Evolutionary conservation across 2,113 vertebrate genomes (phyloP), one percentile per base, ranked within the genome.

Genomic region (Pollachius pollachius): DNA sequence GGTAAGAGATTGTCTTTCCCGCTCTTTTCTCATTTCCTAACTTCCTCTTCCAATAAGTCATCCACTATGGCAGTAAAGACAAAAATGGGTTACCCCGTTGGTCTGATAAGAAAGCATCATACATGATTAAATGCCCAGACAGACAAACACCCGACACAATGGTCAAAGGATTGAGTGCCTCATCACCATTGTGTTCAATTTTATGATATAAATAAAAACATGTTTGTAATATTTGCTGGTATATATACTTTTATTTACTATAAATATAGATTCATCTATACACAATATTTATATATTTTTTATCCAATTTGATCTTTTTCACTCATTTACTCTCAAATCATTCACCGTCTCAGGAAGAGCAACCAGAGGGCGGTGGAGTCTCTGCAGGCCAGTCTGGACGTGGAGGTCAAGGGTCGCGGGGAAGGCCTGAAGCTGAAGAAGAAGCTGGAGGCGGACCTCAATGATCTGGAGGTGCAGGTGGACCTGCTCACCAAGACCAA

Each of bases 311-410:
- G 3, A 21, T 15, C n/a, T 5, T 48, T 19, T 16, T 11, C 41
- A 1, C 65, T 11, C 6, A 3, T 9, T 48, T 30, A 30, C 11
- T 11, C 64, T 18, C 15, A 5, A 7, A 15, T 71, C 18, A 5
- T 1, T 23, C 23, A 25, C 16, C 60, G 15, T 21, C 0, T 64
- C 72, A 94, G 92, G 59, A 94, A 94, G 79, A 81, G 79, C 76
- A 90, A 94, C 82, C 92, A 93, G 86, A 90, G 90, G 79, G 89
- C 87, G 7, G 13, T 92, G 34, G 92, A 94, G 74, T 90, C 92
- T 11, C 68, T 93, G 34, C 91, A 94, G 84, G 89, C 92, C 78
- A 91, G 83, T 64, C 81, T 94, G 73, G 92, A 93, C 5, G 87
- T 90, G 25, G 92, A 92, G 84, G 66, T 91, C 52, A 93, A 91